Base-by-base conservation (phyloP, 2,113 vertebrate genomes). In the Falcunculus frontatus region DNA sequence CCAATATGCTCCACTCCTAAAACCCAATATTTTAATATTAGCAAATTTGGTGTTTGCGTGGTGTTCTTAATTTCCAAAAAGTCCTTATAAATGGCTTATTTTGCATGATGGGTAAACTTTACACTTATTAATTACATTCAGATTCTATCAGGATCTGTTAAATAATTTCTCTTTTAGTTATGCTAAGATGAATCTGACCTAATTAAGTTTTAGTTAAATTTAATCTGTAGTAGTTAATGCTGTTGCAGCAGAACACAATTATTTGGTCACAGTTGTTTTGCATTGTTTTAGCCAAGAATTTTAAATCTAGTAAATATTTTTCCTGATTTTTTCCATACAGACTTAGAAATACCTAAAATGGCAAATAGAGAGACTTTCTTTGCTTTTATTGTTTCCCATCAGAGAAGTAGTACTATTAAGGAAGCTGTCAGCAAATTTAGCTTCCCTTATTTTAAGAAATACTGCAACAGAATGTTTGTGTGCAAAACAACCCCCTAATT, bases 181-280 rank as follows among this genome's bases (percentile, higher is more conserved):
- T 59, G 41, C 8, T 46, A 49, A 73, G 33, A 42, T 83, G 35
- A 91, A 92, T 93, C 42, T 90, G 82, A 50, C 72, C 90, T 94
- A 93, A 95, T 89, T 94, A 83, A 85, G 64, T 91, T 83, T 79
- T 65, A 94, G 85, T 93, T 95, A 88, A 78, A 84, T 86, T 90
- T 92, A 87, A 83, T 63, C 49, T 84, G 22, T 83, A 70, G 47
- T 92, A 91, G 85, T 84, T 94, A 96, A 81, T 80, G 64, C 44
- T 59, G n/a, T 88, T 94, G 75, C n/a, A 81, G 46, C 63, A 88
- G 76, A 92, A 73, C 39, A 69, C 69, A 81, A 1, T 87, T 89
- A 87, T 74, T 96, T 96, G 37, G 68, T 72, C n/a, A 70, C 42
- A 29, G 53, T 80, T 90, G 59, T 94, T 94, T 83, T 9, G 22